A percentile compares a stretch with the other conserved stretches of the same genome.
phyloP scores from a whole-genome alignment of 2,113 vertebrate genomes.

The Sceloporus tristichus region DNA sequence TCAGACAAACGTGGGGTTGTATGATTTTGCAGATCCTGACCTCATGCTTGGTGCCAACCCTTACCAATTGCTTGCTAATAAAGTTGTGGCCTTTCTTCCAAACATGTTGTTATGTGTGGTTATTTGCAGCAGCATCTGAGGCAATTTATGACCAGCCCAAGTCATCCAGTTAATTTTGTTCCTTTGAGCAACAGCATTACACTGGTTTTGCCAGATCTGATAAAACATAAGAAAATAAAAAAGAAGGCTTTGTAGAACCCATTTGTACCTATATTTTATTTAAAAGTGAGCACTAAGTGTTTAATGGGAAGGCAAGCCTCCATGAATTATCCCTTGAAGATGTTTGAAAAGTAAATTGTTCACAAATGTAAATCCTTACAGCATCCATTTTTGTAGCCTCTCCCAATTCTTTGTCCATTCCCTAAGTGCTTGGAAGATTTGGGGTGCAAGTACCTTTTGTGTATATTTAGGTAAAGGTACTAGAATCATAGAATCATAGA shows the following conservation, averaged over 20 bases:
- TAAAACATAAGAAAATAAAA: not conserved
- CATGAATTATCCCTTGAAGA: not conserved
- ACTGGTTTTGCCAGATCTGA: not conserved
- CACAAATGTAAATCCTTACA: not conserved
- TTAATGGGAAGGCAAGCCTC: not conserved
- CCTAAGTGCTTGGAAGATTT: not conserved
- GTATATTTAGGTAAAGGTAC: not conserved
- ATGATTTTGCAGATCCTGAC: no score
- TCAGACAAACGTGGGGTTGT: no score
- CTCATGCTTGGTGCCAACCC: no score
- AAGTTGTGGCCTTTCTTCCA: no score
- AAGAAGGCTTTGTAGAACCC: not conserved
- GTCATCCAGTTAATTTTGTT: not conserved
- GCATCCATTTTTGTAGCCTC: not conserved
- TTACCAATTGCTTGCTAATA: no score
- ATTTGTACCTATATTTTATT: not conserved
- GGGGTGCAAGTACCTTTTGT: not conserved
- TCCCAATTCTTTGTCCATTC: not conserved
- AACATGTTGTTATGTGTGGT: no score
- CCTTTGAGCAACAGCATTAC: not conserved
- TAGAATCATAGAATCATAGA: no score
- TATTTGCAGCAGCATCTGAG: no score
- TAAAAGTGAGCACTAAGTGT: not conserved
- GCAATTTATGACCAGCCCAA: not conserved
- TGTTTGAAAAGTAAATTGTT: not conserved